Evolutionary conservation across 2,797 vertebrate genomes (phyloP), one percentile per base, ranked within the genome.

Genomic region (Pseudochirops corinnae): DNA sequence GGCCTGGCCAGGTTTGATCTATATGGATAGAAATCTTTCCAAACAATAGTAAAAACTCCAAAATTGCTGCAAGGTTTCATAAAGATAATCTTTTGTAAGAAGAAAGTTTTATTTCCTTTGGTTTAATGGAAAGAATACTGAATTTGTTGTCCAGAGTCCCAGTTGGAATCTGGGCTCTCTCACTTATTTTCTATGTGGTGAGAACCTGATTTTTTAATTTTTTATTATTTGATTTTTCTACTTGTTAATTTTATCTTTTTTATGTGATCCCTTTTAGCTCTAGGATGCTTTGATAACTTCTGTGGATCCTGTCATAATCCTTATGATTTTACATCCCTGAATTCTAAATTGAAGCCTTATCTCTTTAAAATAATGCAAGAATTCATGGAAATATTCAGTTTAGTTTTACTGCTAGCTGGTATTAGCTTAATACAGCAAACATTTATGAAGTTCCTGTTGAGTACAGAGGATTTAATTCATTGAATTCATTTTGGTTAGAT

Each of bases 361-460:
- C 92, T 90, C 94, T 96, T 95, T 74, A 74, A 60, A 3, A 67
- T 95, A 94, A 93, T 82, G 26, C 55, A 55, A 62, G 93, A 1
- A 46, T 31, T 93, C 90, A 95, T 96, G 74, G 74, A 60, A 56
- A 93, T 94, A 90, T 29, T 92, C 96, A 55, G 57, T 46, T 62
- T 94, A 56, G 39, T 94, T 91, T 97, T 94, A 93, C 91, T 95
- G 53, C 60, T 53, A 74, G 6, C 31, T 56, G 52, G 21, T 87
- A 21, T 87, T 87, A 87, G 26, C n/a, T 74, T 74, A 82, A 82
- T 82, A 46, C 74, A 82, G 74, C 39, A 46, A 82, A 46, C 9
- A 11, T n/a, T 82, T 82, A 24, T 10, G 46, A 87, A 87, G 39
- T 50, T 10, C 74, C 21, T 50, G 9, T 87, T 87, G 3, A 87